Evolutionary conservation across 2,888 invertebrate genomes (phyloP), one percentile per base, ranked within the genome.

Genomic region (Celastrina argiolus): DNA sequence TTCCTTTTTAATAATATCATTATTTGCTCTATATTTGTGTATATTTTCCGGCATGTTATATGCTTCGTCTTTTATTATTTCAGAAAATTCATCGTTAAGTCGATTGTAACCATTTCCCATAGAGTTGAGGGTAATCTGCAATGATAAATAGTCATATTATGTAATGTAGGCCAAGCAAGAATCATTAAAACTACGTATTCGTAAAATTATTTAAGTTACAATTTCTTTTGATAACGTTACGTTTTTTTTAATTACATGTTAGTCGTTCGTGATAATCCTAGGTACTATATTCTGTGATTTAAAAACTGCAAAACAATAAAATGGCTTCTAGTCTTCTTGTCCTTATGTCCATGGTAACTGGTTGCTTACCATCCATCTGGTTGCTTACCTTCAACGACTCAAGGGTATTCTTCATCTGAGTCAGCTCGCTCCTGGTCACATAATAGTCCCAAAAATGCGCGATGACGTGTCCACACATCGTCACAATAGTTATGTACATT

Each of bases 381-480:
- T 2, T 31, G 64, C 39, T 71, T 78, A 88, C 89, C 81, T 85
- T 84, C 12, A 89, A 70, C 26, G 73, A 66, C 63, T 80, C 67
- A 41, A 90, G 73, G 56, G 80, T 85, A 14, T 71, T 73, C 71
- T 85, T 88, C 77, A 89, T 81, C 28, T 71, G 73, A 7, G 68
- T 69, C 28, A 89, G 68, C 69, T 88, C 84, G 1, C 71, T 74
- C 67, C 83, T 79, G 64, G 88, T 75, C 2, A 81, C 71, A 58
- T 81, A 80, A 64, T 79, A 75, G 69, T 88, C 88, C 87, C 85
- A 88, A 67, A 85, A 78, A 64, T 81, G 83, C 0, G 81, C 75
- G 1, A 77, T 74, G 6, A 87, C 64, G 70, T 88, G 86, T 7
- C 85, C 84, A 0, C 83, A 69, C 3, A 88, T 67, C 1, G 77